Evolutionary conservation across 2,797 vertebrate species (phyloP).

Genomic region (Tinamus major): DNA sequence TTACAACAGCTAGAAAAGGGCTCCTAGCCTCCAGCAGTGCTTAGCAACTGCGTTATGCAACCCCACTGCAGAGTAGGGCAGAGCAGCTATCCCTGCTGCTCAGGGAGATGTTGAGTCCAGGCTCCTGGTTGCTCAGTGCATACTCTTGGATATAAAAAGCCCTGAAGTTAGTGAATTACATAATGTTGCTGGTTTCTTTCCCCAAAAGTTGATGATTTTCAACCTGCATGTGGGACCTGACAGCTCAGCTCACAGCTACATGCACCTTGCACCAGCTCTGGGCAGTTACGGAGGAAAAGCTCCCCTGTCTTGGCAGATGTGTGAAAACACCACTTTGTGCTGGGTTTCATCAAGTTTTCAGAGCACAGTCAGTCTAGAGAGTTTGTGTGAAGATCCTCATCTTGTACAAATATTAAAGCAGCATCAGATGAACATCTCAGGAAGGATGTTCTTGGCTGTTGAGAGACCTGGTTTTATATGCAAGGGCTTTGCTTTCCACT

Average conservation of each 20-base stretch:
- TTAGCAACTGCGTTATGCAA: fast-evolving
- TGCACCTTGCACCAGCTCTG: neutral
- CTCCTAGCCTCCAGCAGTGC: neutral
- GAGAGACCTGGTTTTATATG: neutral
- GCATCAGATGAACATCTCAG: neutral
- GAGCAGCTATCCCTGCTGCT: neutral
- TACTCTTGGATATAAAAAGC: neutral
- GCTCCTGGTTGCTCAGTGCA: neutral
- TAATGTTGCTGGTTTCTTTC: neutral
- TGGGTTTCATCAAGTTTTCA: neutral
- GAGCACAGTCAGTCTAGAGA: neutral
- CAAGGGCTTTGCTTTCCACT: neutral
- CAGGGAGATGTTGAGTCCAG: neutral
- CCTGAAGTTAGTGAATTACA: neutral
- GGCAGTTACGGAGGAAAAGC: neutral
- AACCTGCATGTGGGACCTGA: fast-evolving
- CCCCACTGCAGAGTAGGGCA: fast-evolving
- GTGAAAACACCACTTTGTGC: neutral
- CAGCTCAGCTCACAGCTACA: neutral
- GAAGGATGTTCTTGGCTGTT: neutral
- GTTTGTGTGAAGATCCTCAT: neutral
- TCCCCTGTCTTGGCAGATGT: neutral
- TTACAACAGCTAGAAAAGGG: fast-evolving
- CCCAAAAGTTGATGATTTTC: neutral
- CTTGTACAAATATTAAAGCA: neutral